phyloP scores from a whole-genome alignment of 2,113 vertebrate species.

The Gymnorhina tibicen region DNA sequence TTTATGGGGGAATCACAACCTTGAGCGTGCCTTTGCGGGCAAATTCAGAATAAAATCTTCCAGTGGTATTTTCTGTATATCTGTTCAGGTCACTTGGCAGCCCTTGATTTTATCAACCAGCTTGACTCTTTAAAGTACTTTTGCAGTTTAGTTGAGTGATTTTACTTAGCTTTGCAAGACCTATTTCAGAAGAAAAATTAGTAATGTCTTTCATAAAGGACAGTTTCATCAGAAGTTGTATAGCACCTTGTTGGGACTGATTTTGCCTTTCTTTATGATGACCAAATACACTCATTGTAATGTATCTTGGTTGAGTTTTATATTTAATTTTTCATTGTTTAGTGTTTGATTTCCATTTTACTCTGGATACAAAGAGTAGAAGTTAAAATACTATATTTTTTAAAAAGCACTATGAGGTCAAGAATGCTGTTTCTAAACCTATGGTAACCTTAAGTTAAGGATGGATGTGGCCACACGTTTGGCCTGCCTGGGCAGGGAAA shows the following conservation, averaged over 20 bases:
- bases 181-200: not conserved
- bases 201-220: not conserved
- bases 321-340: not conserved
- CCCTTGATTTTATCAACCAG: not conserved
- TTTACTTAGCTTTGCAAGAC: not conserved
- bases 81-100: not conserved
- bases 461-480: rapidly evolving
- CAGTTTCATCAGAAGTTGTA: not conserved
- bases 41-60: not conserved
- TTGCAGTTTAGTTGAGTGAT: not conserved
- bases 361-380: not conserved
- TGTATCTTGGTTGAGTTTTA: not conserved
- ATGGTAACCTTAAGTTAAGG: not conserved
- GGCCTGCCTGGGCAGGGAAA: rapidly evolving
- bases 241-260: not conserved
- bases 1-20: not conserved
- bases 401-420: not conserved
- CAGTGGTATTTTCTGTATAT: not conserved
- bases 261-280: not conserved
- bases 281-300: not conserved
- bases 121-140: not conserved
- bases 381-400: not conserved
- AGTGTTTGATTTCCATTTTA: not conserved
- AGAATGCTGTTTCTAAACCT: not conserved
- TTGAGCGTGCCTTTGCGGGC: not conserved